These are phyloP conservation scores for Oncorhynchus mykiss DNA, from an alignment of 2,113 vertebrate genomes.

Conservation along the genomic window DNA sequence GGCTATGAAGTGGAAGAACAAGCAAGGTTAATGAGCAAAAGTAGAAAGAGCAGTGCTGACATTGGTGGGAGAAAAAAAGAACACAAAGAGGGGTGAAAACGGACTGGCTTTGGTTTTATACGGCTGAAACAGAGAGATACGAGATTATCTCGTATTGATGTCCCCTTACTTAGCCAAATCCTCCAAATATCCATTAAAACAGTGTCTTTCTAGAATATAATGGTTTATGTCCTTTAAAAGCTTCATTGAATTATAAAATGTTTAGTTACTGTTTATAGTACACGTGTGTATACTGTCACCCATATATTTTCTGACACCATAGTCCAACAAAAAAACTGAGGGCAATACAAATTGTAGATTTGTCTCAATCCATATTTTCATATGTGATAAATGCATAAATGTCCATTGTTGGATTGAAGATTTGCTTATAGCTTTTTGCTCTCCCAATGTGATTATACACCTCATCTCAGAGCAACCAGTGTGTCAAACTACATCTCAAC, in stretches of 20 bases:
- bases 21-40: slow-evolving; percentile 76
- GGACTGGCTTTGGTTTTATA: slow-evolving; percentile 49
- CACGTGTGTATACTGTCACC: no score
- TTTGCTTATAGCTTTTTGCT: slow-evolving; percentile 24
- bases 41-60: slow-evolving; percentile 73
- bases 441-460: slow-evolving; percentile 65
- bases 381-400: slow-evolving; percentile 32
- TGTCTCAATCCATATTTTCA: not conserved
- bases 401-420: slow-evolving; percentile 35
- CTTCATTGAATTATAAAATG: not conserved
- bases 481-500: slow-evolving; percentile 83
- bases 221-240: not conserved
- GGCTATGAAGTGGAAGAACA: slow-evolving; percentile 77
- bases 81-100: slow-evolving; percentile 53
- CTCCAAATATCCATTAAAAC: not conserved
- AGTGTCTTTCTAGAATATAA: not conserved
- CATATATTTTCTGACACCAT: no score
- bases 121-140: slow-evolving; percentile 40
- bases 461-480: slow-evolving; percentile 58
- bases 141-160: not conserved
- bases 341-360: not conserved
- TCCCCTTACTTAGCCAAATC: slow-evolving; percentile 5
- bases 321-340: no score
- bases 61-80: slow-evolving; percentile 52
- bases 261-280: not conserved